phyloP scores from a whole-genome alignment of 2,888 invertebrate species.

The Rhyacophila evoluta region DNA sequence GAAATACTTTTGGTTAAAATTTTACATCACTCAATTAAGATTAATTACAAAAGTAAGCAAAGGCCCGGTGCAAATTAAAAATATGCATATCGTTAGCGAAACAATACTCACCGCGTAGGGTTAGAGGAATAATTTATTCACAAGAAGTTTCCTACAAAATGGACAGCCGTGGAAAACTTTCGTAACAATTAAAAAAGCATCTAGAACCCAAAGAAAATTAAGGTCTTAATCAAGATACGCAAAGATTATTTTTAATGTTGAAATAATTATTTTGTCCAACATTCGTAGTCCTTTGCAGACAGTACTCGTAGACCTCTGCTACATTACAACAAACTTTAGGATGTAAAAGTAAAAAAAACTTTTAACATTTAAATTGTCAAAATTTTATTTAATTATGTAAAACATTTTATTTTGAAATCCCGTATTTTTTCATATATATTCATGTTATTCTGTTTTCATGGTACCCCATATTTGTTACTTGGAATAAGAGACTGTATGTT shows the following conservation, averaged over 20 bases:
- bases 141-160: neutral
- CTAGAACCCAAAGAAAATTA: neutral
- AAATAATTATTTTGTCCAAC: neutral
- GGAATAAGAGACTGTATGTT: no score
- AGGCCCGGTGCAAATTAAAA: slow-evolving; percentile 11
- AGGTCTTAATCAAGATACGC: neutral
- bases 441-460: no score
- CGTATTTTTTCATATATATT: no score
- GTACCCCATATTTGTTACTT: no score
- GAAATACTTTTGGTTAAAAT: slow-evolving; percentile 14
- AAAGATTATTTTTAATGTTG: neutral
- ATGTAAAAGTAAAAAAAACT: no score
- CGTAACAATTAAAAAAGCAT: slow-evolving; percentile 4
- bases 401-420: no score
- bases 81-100: slow-evolving; percentile 7
- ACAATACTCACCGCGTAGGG: neutral
- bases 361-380: no score
- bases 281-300: neutral
- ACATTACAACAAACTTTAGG: no score
- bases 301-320: no score
- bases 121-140: neutral
- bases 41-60: slow-evolving; percentile 18
- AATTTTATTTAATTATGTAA: no score
- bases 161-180: slow-evolving; percentile 7
- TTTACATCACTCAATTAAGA: slow-evolving; percentile 24